Base-by-base conservation (phyloP, 2,888 invertebrate species). In the Limnephilus marmoratus region DNA sequence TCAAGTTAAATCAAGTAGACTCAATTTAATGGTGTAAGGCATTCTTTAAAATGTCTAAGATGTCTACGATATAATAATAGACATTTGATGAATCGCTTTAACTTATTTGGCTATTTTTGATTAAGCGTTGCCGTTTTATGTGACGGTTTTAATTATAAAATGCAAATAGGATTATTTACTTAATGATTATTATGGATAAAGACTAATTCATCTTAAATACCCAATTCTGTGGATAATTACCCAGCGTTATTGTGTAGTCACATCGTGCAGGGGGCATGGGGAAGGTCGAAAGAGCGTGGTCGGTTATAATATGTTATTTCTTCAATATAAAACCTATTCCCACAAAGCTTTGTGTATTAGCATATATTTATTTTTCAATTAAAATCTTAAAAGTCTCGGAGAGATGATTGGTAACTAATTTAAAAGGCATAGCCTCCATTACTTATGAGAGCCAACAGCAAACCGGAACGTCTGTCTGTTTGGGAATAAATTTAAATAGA, bases 341-440 rank as follows among this genome's bases (percentile, higher is more conserved):
- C 92, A 92, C 89, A 83, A 85, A 88, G 91, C 80, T 92, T 80
- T 81, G 29, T 80, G 92, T 29, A 91, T 92, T 92, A 90, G 92
- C 90, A 92, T 92, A 91, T 90, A 90, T 93, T 93, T 92, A 93
- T 93, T 93, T 93, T 93, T 93, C 93, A 93, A 93, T 93, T 93
- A 93, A 86, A 91, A 92, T 85, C 92, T 85, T 91, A 93, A 91
- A 93, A 91, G 90, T 91, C 81, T 90, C 80, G 81, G 45, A 90
- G 91, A 85, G 91, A 53, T 89, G 92, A 93, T 93, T 89, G 93
- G 92, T 90, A 90, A 93, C 93, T 93, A 93, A 93, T 93, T 93
- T 92, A 90, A 93, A 93, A 91, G 81, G 85, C 85, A 82, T 83
- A 83, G 53, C 81, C 86, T 93, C 90, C 93, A 91, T 93, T 91